Percentiles rank a stretch among this genome's conserved stretches.
Evolutionary conservation across 2,797 vertebrate genomes (phyloP).

Genomic region (Tolypeutes matacus): DNA sequence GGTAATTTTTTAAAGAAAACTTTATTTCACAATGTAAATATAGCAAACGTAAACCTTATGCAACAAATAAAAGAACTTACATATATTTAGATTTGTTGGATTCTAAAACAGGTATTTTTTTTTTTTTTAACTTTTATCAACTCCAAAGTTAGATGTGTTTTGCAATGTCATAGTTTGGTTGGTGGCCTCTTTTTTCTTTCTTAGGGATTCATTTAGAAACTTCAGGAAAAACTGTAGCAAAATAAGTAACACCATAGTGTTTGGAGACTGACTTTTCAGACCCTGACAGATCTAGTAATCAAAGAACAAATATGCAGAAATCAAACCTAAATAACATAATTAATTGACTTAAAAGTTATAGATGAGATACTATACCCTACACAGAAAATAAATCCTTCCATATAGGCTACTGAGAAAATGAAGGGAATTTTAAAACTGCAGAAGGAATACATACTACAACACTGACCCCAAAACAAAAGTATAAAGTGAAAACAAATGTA

Average conservation of each 20-base stretch:
- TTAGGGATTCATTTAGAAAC: not conserved
- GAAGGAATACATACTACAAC: not conserved
- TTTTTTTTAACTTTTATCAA: not conserved
- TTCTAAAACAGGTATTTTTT: not conserved
- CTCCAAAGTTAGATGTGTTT: not conserved
- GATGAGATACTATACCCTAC: not conserved
- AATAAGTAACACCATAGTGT: not conserved
- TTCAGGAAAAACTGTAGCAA: not conserved
- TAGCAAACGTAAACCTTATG: not conserved
- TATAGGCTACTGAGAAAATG: not conserved
- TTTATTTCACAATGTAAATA: not conserved
- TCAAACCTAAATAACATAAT: not conserved
- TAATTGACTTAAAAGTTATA: not conserved
- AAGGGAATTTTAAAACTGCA: not conserved
- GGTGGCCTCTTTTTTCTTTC: not conserved
- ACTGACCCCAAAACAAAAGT: not conserved
- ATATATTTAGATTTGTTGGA: not conserved
- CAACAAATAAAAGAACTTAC: not conserved
- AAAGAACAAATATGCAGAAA: not conserved
- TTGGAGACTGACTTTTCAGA: not conserved
- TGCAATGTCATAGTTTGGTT: not conserved
- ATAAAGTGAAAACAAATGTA: conserved; percentile 2
- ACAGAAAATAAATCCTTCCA: not conserved
- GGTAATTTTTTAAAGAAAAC: not conserved
- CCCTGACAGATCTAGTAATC: not conserved